phyloP scores from a whole-genome alignment of 2,888 invertebrate genomes.

The Crossocerus cetratus region DNA sequence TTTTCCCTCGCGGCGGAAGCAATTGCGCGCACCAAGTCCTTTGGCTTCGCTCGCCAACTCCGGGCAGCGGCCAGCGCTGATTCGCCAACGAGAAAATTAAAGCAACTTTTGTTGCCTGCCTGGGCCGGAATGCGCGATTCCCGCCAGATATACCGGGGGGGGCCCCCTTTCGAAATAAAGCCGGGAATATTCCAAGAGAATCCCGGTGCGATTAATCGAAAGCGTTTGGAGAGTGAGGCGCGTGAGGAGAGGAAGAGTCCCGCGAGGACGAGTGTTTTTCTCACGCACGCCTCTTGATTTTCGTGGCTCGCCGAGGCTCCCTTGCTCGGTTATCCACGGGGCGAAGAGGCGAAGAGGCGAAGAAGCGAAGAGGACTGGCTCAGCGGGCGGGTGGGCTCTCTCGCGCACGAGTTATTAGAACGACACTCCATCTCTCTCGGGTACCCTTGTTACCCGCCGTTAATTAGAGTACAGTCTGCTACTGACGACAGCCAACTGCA shows the following conservation, averaged over 20 bases:
- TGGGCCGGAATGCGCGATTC: neutral
- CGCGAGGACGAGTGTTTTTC: no score
- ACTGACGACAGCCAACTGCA: slow-evolving; percentile 66
- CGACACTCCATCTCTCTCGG: slow-evolving; percentile 58
- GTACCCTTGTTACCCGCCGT: slow-evolving; percentile 65
- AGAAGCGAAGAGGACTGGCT: slow-evolving; percentile 7
- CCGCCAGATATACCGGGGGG: no score
- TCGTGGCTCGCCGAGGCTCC: neutral
- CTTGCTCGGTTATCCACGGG: neutral
- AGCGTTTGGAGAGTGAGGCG: no score
- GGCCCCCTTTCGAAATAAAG: no score
- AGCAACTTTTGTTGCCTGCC: slow-evolving; percentile 1
- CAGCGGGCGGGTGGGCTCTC: slow-evolving; percentile 20
- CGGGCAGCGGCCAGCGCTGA: neutral
- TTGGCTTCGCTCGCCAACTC: slow-evolving; percentile 10
- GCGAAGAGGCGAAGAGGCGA: no score
- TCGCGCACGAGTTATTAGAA: slow-evolving; percentile 63
- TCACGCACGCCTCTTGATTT: no score
- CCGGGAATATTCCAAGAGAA: no score
- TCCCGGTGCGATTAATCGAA: no score
- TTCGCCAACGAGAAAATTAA: slow-evolving; percentile 12
- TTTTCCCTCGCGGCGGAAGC: slow-evolving; percentile 31
- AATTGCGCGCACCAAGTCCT: slow-evolving; percentile 31
- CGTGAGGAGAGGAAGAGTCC: no score
- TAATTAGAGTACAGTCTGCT: slow-evolving; percentile 71